These are phyloP conservation scores for Tetranychus cinnabarinus DNA, from an alignment of 1,140 invertebrate genomes.

Conservation along the genomic window DNA sequence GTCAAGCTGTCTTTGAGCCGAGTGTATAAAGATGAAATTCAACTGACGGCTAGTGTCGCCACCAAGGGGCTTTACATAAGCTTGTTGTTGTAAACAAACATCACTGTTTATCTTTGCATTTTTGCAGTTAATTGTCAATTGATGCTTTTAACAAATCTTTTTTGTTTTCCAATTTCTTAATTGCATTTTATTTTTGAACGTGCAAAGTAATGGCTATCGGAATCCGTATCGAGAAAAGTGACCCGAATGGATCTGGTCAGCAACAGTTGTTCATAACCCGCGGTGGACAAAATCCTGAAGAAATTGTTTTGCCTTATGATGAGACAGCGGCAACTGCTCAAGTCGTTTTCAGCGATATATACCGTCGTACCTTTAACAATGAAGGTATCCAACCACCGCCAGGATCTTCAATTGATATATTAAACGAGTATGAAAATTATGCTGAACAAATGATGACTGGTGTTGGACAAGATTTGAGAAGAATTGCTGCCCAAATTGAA, in stretches of 20 bases:
- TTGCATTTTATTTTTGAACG: too few relatives aligned
- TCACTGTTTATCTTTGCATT: too few relatives aligned
- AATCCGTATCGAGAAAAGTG: neutral
- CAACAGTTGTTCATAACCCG: neutral
- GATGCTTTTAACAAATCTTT: too few relatives aligned
- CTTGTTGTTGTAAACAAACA: too few relatives aligned
- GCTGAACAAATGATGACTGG: neutral
- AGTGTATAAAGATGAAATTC: too few relatives aligned
- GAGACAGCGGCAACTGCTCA: neutral
- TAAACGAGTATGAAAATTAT: neutral
- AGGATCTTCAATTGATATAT: neutral
- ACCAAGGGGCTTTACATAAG: too few relatives aligned
- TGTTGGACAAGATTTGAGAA: constrained; percentile 17
- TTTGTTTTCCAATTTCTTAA: too few relatives aligned
- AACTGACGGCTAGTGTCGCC: too few relatives aligned
- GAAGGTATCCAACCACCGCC: neutral
- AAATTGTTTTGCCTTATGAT: neutral
- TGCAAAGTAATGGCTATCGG: neutral
- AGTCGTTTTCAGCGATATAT: neutral
- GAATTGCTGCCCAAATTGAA: constrained; percentile 19
- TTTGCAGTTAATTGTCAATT: too few relatives aligned
- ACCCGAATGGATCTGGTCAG: neutral
- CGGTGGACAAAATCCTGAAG: neutral
- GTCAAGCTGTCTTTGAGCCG: too few relatives aligned
- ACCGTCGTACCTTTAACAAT: neutral